Evolutionary conservation across 2,888 invertebrate genomes (phyloP), one percentile per base, ranked within the genome.

Genomic region (Stenurella melanura): DNA sequence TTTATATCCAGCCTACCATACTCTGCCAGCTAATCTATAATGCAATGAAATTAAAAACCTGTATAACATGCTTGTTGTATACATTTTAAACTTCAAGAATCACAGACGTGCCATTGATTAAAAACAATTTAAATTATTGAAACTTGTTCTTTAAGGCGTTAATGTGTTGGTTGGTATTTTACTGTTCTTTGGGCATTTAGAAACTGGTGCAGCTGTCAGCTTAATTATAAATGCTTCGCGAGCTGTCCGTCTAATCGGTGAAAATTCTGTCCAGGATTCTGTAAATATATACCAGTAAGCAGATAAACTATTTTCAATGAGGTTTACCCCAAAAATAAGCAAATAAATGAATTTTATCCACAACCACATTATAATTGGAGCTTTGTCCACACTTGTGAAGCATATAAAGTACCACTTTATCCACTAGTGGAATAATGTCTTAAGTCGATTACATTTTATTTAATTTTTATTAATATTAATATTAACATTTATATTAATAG

Each of bases 111-210:
- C 15, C n/a, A 61, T 30, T 30, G 21, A 61, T 61, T 26, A 26
- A 61, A 61, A 61, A n/a, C 60, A 61, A 15, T 61, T 26, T 61
- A 61, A 61, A 30, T 50, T 12, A 61, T 21, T 61, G 15, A n/a
- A 30, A 61, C 30, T 61, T 30, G 60, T 30, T 61, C 60, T 15
- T 7, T 9, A 9, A 26, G 60, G 60, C 26, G 26, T n/a, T 26
- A 21, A 61, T 50, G 60, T 61, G 60, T 26, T 61, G 21, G 26
- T n/a, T n/a, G 50, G 50, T 50, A 50, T 50, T 50, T 50, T n/a
- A 50, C 15, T 50, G 50, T 50, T 50, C 12, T 50, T 50, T n/a
- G 50, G n/a, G n/a, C n/a, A n/a, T 50, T 50, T n/a, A n/a, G 50
- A 50, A n/a, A 50, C 50, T 4, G 7, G 7, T 50, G n/a, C 50